Conservation (phyloP, 2,888 invertebrate species). For the Candidula unifasciata region DNA sequence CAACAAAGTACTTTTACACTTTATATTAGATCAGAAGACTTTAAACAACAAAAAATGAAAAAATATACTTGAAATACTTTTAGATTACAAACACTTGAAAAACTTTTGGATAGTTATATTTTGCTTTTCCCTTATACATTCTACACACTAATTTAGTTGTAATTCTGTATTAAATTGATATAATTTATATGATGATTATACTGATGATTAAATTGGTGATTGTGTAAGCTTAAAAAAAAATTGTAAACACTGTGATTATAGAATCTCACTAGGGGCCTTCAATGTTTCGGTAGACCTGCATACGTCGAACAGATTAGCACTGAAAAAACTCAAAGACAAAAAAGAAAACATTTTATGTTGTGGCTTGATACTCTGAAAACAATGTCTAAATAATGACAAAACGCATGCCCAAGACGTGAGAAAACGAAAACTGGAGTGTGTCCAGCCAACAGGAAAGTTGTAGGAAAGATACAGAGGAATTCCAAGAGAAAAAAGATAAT, state of each 20-base stretch:
- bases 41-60: no score
- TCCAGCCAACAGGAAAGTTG: no score
- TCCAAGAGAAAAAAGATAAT: no score
- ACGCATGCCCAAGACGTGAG: not conserved
- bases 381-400: not conserved
- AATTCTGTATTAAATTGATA: not conserved
- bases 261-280: slow-evolving; percentile 40
- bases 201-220: not conserved
- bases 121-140: not conserved
- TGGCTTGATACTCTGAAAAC: not conserved
- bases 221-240: not conserved
- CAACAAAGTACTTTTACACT: no score
- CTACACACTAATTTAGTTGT: not conserved
- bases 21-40: no score
- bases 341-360: slow-evolving; percentile 4
- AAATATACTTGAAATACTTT: no score
- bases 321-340: slow-evolving; percentile 39
- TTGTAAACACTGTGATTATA: not conserved
- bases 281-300: slow-evolving; percentile 41
- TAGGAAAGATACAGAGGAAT: no score
- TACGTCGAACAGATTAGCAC: slow-evolving; percentile 33
- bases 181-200: not conserved
- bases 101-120: no score
- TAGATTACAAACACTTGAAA: no score
- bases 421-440: no score